Conservation (phyloP, 2,888 invertebrate genomes). For the Temnothorax ravouxi region DNA sequence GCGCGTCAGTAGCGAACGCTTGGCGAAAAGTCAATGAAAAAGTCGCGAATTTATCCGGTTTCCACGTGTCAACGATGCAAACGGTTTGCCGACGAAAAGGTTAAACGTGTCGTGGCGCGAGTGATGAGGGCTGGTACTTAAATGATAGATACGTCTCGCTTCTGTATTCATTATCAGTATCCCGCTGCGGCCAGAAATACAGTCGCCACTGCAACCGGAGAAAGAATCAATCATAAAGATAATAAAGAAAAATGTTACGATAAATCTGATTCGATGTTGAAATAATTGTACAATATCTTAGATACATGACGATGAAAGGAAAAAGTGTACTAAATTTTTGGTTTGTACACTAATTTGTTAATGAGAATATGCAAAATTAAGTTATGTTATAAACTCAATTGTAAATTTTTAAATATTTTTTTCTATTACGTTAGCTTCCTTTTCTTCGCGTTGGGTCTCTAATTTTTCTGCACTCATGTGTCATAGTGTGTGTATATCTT, state of each 20-base stretch:
- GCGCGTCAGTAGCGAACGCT: slow-evolving; percentile 20
- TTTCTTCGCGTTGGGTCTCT: no score
- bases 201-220: background rate
- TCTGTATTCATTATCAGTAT: slow-evolving; percentile 22
- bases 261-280: background rate
- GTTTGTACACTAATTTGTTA: background rate
- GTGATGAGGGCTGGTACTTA: slow-evolving; percentile 15
- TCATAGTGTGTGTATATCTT: no score
- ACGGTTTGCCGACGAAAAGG: slow-evolving; percentile 23
- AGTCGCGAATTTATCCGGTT: slow-evolving; percentile 27
- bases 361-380: background rate
- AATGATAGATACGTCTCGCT: slow-evolving; percentile 19
- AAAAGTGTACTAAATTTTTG: background rate
- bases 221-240: slow-evolving; percentile 19
- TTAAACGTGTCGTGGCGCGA: slow-evolving; percentile 26
- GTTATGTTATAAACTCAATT: background rate
- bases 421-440: background rate
- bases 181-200: background rate
- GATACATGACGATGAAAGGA: background rate
- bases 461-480: no score
- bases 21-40: slow-evolving; percentile 22
- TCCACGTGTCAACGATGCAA: slow-evolving; percentile 18
- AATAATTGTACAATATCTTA: background rate
- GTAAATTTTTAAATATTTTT: background rate
- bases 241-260: slow-evolving; percentile 13